phyloP scores from a whole-genome alignment of 2,113 vertebrate genomes.

The Brachyhypopomus gauderio region DNA sequence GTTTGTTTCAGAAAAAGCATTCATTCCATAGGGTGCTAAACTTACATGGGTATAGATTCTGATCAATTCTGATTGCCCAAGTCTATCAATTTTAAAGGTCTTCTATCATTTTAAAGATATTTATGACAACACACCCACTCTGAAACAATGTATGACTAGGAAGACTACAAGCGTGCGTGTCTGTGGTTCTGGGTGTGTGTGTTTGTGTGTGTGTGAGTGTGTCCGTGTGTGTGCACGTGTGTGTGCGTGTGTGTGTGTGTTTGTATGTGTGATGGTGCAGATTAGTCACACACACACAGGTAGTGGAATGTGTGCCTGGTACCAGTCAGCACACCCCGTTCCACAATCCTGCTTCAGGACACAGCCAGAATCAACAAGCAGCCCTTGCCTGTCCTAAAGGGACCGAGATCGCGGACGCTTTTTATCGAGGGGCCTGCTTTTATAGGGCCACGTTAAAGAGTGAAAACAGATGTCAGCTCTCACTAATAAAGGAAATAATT shows the following conservation, averaged over 20 bases:
- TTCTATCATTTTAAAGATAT: no score
- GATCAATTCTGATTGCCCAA: no score
- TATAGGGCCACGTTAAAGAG: constrained; percentile 76
- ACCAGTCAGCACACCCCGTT: neutral
- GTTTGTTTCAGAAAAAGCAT: no score
- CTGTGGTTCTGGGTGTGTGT: neutral
- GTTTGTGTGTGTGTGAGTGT: no score
- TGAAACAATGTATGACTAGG: neutral
- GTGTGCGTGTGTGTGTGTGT: neutral
- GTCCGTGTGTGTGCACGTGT: no score
- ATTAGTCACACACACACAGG: constrained; percentile 6
- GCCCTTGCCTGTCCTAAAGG: constrained; percentile 72
- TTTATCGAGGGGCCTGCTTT: constrained; percentile 60
- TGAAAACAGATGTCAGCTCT: constrained; percentile 77
- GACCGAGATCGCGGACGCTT: constrained; percentile 74
- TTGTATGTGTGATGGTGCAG: neutral
- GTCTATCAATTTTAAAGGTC: no score
- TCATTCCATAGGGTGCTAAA: no score
- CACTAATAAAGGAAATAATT: constrained; percentile 79
- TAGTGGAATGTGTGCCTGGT: constrained; percentile 12
- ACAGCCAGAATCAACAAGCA: constrained; percentile 73
- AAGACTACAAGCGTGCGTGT: neutral
- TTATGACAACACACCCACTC: neutral
- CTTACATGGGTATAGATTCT: no score
- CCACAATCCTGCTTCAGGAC: neutral